A percentile compares a stretch with the other conserved stretches of the same genome.
These are phyloP conservation scores for Macroramphosus scolopax DNA, from an alignment of 2,797 vertebrate species.

Conservation along the genomic window DNA sequence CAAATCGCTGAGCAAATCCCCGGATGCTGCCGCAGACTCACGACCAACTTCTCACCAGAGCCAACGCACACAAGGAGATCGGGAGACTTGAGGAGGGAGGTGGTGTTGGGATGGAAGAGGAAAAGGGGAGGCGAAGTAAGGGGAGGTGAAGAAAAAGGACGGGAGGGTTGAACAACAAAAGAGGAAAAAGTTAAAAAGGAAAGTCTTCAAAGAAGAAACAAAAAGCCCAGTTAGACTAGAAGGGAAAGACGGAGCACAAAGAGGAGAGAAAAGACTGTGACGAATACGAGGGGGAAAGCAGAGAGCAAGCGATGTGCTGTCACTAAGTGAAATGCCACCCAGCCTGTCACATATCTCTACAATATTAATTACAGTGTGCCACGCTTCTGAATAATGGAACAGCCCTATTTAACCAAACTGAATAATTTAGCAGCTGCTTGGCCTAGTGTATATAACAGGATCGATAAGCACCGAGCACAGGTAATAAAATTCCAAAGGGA, in stretches of 20 bases:
- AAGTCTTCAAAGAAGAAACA: background rate
- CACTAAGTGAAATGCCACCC: slow-evolving; percentile 74
- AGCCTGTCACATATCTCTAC: slow-evolving; percentile 79
- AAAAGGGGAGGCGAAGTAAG: slow-evolving; percentile 1
- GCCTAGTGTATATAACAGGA: slow-evolving; percentile 78
- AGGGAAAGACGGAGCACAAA: slow-evolving; percentile 12
- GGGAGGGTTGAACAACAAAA: slow-evolving; percentile 4
- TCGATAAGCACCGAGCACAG: slow-evolving; percentile 76
- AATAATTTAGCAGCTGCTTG: slow-evolving; percentile 81
- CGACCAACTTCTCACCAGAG: slow-evolving; percentile 30
- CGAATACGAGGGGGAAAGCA: slow-evolving; percentile 32
- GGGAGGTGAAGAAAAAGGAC: slow-evolving; percentile 5
- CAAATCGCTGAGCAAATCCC: slow-evolving; percentile 18
- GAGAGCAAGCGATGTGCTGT: slow-evolving; percentile 52
- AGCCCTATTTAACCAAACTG: slow-evolving; percentile 82
- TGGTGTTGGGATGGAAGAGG: slow-evolving; percentile 10
- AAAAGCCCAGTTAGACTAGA: background rate
- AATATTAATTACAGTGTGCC: slow-evolving; percentile 84
- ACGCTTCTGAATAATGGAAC: slow-evolving; percentile 82
- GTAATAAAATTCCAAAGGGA: slow-evolving; percentile 76
- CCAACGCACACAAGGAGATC: slow-evolving; percentile 5
- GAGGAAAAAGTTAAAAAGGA: background rate
- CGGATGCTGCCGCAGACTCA: slow-evolving; percentile 6
- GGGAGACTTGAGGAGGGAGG: slow-evolving; percentile 4
- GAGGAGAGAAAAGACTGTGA: slow-evolving; percentile 16